A percentile compares a stretch with the other conserved stretches of the same genome.
Evolutionary conservation across 2,888 invertebrate species (phyloP).

Genomic region (Oxytorus armatus): DNA sequence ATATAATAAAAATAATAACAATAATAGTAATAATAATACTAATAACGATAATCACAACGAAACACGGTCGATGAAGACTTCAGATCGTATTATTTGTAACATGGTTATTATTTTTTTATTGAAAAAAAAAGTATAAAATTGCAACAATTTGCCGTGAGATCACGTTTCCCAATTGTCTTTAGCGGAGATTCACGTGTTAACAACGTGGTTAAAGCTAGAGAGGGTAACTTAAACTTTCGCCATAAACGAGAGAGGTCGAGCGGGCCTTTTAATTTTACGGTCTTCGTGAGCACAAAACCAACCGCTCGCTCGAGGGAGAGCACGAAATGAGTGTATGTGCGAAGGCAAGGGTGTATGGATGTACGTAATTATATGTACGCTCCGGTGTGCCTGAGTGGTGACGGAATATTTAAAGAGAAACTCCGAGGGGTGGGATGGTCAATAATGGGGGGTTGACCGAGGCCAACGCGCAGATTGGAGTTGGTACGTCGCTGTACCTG

Average conservation of each 20-base stretch:
- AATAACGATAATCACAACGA: background rate
- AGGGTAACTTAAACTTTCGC: slow-evolving; percentile 65
- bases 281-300: slow-evolving; percentile 58
- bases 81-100: background rate
- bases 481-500: background rate
- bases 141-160: slow-evolving; percentile 48
- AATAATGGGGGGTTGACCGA: slow-evolving; percentile 70
- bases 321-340: background rate
- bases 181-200: slow-evolving; percentile 66
- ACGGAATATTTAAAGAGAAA: slow-evolving; percentile 70
- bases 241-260: slow-evolving; percentile 57
- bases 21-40: background rate
- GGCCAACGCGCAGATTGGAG: slow-evolving; percentile 41
- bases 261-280: slow-evolving; percentile 70
- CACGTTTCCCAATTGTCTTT: slow-evolving; percentile 53
- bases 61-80: background rate
- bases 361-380: slow-evolving; percentile 69
- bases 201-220: slow-evolving; percentile 59
- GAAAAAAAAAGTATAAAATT: background rate
- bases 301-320: slow-evolving; percentile 21
- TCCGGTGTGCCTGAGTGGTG: slow-evolving; percentile 48
- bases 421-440: slow-evolving; percentile 59
- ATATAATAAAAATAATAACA: background rate
- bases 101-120: background rate
- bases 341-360: slow-evolving; percentile 46